These are phyloP conservation scores for Epistrophe grossulariae DNA, from an alignment of 2,888 invertebrate species.

Conservation along the genomic window DNA sequence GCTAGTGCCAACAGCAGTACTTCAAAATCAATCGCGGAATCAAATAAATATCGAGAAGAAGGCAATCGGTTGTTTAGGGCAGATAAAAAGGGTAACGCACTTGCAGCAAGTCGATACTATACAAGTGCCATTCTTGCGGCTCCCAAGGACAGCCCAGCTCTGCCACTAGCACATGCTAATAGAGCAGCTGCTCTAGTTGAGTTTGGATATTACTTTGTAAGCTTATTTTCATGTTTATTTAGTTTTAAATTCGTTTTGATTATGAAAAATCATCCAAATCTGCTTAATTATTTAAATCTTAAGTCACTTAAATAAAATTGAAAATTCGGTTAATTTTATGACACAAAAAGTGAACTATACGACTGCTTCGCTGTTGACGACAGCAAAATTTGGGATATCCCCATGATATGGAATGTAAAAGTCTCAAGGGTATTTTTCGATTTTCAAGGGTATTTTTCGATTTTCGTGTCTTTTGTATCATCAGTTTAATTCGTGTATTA, in stretches of 20 bases:
- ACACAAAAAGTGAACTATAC: too few relatives aligned
- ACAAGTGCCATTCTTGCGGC: conserved; percentile 81
- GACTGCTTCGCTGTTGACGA: too few relatives aligned
- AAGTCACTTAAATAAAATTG: too few relatives aligned
- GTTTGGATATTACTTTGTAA: conserved; percentile 79
- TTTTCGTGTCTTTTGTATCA: too few relatives aligned
- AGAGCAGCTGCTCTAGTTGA: conserved; percentile 81
- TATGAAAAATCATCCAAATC: too few relatives aligned
- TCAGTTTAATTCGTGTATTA: too few relatives aligned
- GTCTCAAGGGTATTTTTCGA: too few relatives aligned
- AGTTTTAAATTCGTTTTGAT: background rate
- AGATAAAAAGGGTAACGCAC: conserved; percentile 60
- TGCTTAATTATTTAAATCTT: too few relatives aligned
- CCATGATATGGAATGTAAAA: too few relatives aligned
- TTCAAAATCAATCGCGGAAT: conserved; percentile 62
- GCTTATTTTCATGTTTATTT: background rate
- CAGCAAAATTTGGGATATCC: too few relatives aligned
- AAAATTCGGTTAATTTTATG: too few relatives aligned
- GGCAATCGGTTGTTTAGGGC: conserved; percentile 79
- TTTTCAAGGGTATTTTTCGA: too few relatives aligned
- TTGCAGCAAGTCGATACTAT: conserved; percentile 79
- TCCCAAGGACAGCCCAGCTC: conserved; percentile 76
- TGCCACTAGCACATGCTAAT: conserved; percentile 81
- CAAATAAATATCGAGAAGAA: conserved; percentile 76
- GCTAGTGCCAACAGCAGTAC: background rate